Evolutionary conservation across 1,140 invertebrate species (phyloP), one percentile per base, ranked within the genome.

Genomic region (Macrosteles quadrilineatus): DNA sequence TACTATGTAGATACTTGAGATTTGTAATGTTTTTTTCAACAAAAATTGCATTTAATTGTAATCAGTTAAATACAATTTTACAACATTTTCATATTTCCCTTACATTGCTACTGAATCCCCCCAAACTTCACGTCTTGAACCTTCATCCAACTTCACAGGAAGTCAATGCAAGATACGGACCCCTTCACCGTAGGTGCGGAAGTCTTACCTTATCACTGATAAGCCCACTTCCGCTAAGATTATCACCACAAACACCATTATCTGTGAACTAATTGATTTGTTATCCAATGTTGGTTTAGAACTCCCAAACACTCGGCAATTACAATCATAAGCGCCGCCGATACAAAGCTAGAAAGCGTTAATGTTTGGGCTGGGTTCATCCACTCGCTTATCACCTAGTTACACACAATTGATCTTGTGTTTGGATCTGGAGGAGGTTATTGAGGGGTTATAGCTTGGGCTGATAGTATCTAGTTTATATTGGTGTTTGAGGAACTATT

Each of bases 281-380:
- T 50, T 50, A 50, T 50, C 47, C 14, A 50, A 17, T 50, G 47
- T 50, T 50, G 47, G 21, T 50, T 50, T 50, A 50, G 47, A 50
- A 50, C 47, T 50, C n/a, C 47, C n/a, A 9, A 50, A 50, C n/a
- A 19, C 4, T n/a, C 14, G 14, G n/a, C 3, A n/a, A 50, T 21
- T 50, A 21, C 21, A 9, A 50, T 50, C 47, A 40, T 40, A 50
- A 50, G 47, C 4, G 47, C n/a, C n/a, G 4, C 47, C 47, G 47
- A 50, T 50, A 50, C 47, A 50, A 50, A 50, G 47, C 4, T 50
- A 17, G 2, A 4, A n/a, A 19, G 47, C n/a, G 47, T 50, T 50
- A 11, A 19, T 21, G 21, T 3, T 50, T 4, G 21, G 47, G 4
- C 4, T 21, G 47, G 4, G 47, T 50, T 9, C 4, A 21, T 4